Percentiles rank a stretch among this genome's conserved stretches.
These are phyloP conservation scores for Tympanoctomys barrerae DNA, from an alignment of 2,797 vertebrate genomes.

Conservation along the genomic window DNA sequence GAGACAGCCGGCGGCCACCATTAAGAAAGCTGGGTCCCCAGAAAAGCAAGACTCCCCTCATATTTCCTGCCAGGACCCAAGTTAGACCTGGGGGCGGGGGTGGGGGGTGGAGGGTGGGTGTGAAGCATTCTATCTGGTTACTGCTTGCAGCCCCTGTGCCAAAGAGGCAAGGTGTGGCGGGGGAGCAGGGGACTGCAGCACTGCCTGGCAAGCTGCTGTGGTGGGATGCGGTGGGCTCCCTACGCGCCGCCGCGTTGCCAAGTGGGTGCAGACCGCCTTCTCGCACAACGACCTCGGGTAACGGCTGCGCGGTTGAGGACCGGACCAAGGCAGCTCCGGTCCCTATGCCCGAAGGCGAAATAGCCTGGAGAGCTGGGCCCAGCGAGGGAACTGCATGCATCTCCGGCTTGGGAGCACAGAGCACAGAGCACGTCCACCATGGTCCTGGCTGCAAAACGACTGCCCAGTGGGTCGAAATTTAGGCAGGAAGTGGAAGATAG, in stretches of 20 bases:
- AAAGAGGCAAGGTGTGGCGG: not conserved
- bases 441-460: not conserved
- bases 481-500: not conserved
- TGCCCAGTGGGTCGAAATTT: not conserved
- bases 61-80: not conserved
- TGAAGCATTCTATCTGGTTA: not conserved
- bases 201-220: no score
- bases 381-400: not conserved
- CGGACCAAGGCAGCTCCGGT: fast-evolving
- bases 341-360: not conserved
- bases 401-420: not conserved
- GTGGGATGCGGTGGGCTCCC: not conserved
- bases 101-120: no score
- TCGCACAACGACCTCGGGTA: constrained; percentile 70
- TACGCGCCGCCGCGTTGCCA: constrained; percentile 57
- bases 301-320: not conserved
- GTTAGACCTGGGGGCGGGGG: not conserved
- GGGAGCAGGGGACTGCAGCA: no score
- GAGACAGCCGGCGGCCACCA: fast-evolving
- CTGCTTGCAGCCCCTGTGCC: not conserved
- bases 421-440: no score
- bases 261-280: constrained; percentile 70
- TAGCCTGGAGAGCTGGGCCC: not conserved
- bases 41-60: not conserved
- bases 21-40: not conserved